Evolutionary conservation across 2,888 invertebrate genomes (phyloP).

Genomic region (Merodon equestris): DNA sequence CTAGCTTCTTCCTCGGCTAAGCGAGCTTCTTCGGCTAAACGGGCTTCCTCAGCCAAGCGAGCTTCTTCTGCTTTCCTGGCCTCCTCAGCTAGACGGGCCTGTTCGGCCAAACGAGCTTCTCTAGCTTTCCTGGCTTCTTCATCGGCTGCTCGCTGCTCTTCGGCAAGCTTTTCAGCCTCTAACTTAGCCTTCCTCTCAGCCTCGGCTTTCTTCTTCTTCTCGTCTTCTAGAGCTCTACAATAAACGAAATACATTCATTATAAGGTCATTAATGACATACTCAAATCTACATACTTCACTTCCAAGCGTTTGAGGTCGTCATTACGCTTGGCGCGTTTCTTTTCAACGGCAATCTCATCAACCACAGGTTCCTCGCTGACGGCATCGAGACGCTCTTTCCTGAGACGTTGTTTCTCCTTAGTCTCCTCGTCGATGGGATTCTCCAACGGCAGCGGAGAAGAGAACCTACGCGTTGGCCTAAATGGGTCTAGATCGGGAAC

Average conservation of each 20-base stretch:
- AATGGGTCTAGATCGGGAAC: conserved; percentile 84
- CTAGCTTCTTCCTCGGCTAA: conserved; percentile 77
- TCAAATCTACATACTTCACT: conserved; percentile 72
- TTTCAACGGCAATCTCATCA: conserved; percentile 77
- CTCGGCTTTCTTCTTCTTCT: conserved; percentile 81
- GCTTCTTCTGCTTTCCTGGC: conserved; percentile 75
- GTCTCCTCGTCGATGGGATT: conserved; percentile 81
- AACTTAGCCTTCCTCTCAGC: conserved; percentile 79
- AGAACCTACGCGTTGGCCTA: conserved; percentile 85
- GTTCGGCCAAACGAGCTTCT: conserved; percentile 78
- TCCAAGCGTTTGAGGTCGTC: conserved; percentile 80
- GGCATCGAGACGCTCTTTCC: conserved; percentile 82
- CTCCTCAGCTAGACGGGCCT: conserved; percentile 75
- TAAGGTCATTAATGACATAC: conserved; percentile 1
- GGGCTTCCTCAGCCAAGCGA: conserved; percentile 77
- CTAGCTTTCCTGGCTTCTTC: conserved; percentile 73
- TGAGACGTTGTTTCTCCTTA: conserved; percentile 83
- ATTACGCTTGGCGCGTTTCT: conserved; percentile 80
- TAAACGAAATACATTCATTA: conserved; percentile 21
- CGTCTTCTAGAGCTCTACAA: conserved; percentile 81
- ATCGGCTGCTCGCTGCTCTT: conserved; percentile 52
- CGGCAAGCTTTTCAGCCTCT: conserved; percentile 72
- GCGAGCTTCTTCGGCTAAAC: conserved; percentile 78
- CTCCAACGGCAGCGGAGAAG: conserved; percentile 81
- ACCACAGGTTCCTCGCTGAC: conserved; percentile 77